A percentile compares a stretch with the other conserved stretches of the same genome.
Evolutionary conservation across 2,888 invertebrate genomes (phyloP).

Genomic region (Stegophylla sp.): DNA sequence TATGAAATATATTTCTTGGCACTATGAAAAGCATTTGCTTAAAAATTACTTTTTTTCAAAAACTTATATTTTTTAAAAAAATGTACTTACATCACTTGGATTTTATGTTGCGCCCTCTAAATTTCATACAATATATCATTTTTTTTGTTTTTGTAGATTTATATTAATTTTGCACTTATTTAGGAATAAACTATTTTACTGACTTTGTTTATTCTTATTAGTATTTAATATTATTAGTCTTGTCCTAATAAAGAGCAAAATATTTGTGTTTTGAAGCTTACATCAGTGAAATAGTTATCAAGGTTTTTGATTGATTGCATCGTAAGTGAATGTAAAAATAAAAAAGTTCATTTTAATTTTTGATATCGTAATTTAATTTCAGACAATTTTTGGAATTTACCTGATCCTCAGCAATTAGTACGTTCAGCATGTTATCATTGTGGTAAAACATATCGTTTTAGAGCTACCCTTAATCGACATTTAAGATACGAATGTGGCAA

Average conservation of each 20-base stretch:
- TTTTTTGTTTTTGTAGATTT: constrained; percentile 27
- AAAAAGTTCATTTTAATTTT: not conserved
- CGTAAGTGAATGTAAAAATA: constrained; percentile 43
- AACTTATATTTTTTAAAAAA: not conserved
- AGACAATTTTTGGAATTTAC: constrained; percentile 55
- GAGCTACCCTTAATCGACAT: constrained; percentile 70
- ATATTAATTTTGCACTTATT: constrained; percentile 43
- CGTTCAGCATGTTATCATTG: constrained; percentile 61
- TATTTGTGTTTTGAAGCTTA: constrained; percentile 49
- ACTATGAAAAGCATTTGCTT: no score
- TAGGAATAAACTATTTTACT: constrained; percentile 14
- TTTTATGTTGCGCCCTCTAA: constrained; percentile 16
- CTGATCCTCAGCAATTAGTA: constrained; percentile 55
- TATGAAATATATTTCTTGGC: no score
- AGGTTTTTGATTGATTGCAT: constrained; percentile 54
- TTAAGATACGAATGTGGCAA: constrained; percentile 66
- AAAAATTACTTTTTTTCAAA: not conserved
- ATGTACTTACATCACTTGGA: not conserved
- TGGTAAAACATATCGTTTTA: constrained; percentile 67
- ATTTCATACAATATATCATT: not conserved
- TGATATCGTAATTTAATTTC: constrained; percentile 36
- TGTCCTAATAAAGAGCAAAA: constrained; percentile 48
- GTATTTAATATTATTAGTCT: constrained; percentile 20
- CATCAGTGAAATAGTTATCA: constrained; percentile 52
- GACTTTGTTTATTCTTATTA: not conserved